These are phyloP conservation scores for Pachymerium ferrugineum DNA, from an alignment of 2,888 invertebrate species.

Conservation along the genomic window DNA sequence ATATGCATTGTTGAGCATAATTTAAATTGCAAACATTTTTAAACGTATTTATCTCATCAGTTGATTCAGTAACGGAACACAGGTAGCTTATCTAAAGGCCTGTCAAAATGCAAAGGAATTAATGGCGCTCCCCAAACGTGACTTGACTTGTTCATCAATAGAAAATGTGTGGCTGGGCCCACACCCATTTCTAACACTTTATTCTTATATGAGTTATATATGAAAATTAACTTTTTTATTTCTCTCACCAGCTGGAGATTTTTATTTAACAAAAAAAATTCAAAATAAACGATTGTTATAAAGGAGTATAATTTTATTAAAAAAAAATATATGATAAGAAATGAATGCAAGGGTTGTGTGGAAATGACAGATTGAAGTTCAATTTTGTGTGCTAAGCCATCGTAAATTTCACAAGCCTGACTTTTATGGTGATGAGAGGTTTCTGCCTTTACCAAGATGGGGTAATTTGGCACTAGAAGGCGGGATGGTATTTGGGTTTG, in stretches of 20 bases:
- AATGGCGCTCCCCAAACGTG: slow-evolving; percentile 16
- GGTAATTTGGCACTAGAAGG: slow-evolving; percentile 10
- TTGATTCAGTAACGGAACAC: slow-evolving; percentile 9
- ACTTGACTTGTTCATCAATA: not conserved
- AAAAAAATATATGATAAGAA: too few species aligned
- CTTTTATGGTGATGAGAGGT: slow-evolving; percentile 25
- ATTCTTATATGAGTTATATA: not conserved
- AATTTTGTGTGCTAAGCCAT: not conserved
- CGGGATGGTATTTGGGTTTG: slow-evolving; percentile 27
- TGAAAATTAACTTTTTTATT: too few species aligned
- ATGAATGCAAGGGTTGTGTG: too few species aligned
- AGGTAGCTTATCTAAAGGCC: slow-evolving; percentile 27
- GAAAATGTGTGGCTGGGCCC: not conserved
- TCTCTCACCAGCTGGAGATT: too few species aligned
- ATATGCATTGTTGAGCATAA: slow-evolving; percentile 1
- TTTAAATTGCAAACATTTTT: slow-evolving; percentile 24
- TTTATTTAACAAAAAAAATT: too few species aligned
- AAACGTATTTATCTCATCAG: slow-evolving; percentile 23
- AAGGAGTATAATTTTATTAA: too few species aligned
- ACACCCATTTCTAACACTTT: not conserved
- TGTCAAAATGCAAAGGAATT: slow-evolving; percentile 17
- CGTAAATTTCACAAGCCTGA: not conserved
- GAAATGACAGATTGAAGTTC: not conserved
- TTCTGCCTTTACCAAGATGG: not conserved
- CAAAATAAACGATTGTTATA: too few species aligned